Evolutionary conservation across 2,888 invertebrate species (phyloP), one percentile per base, ranked within the genome.

Genomic region (Synanthedon vespiformis): DNA sequence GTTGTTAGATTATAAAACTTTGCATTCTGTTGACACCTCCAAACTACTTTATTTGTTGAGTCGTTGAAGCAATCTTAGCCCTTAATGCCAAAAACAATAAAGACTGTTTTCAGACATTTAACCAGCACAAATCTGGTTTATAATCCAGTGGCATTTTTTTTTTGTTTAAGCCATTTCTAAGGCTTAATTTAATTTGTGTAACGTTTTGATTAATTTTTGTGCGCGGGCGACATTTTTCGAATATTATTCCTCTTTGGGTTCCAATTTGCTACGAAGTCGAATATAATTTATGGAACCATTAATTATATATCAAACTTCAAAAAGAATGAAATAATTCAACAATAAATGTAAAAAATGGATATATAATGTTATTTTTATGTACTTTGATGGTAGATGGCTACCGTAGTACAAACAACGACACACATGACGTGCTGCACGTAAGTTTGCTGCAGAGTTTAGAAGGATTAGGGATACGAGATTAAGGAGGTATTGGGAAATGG

Each of bases 181-280:
- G 79, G 63, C 62, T 63, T 78, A 75, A 79, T 78, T 79, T 77
- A 78, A 78, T 79, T 77, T 75, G 72, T 66, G 58, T 56, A 62
- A 66, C 70, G 60, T 60, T 67, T 67, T 78, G 77, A 78, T 79
- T 77, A 76, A 77, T 76, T 66, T 63, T 58, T 56, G 59, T 60
- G 61, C 63, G 62, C 61, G 61, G 57, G 63, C 66, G 73, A 75
- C 73, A 76, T 76, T 72, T 73, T 72, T 71, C 52, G 62, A 65
- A 67, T 68, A 62, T 22, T 22, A 18, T 56, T 62, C 63, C 53
- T 44, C 3, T 34, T 52, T 55, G 48, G 48, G 11, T 27, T 34
- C 52, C 51, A 50, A 56, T 54, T 52, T 54, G 52, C 54, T 47
- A 40, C 40, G 47, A 49, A 14, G 51, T 52, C 49, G 50, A 41